Base-by-base conservation (phyloP, 2,888 invertebrate species). In the Hypsopygia costalis region DNA sequence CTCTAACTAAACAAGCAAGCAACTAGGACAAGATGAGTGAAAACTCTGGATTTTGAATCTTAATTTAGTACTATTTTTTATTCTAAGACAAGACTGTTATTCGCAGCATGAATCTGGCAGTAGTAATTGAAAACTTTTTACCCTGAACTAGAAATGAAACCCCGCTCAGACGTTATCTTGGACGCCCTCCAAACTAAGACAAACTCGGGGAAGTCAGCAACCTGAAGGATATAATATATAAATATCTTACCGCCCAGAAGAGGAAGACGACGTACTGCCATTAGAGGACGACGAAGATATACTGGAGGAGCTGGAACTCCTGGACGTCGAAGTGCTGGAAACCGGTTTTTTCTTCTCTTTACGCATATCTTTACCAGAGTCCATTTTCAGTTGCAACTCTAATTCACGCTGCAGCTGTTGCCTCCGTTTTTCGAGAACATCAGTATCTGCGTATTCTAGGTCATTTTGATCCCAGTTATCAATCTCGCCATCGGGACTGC, bases 361-460 rank as follows among this genome's bases (percentile, higher is more conserved):
- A 49, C 93, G 91, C 79, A 90, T 89, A 58, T 92, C 91, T 72
- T 93, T 93, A 58, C 66, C 68, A 52, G 86, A 90, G 65, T 94
- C 94, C 90, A 93, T 93, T 89, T 93, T 94, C 90, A 94, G 86
- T 81, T 94, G 94, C 69, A 94, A 80, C 72, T 94, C 94, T 74
- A 95, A 85, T 87, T 95, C 94, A 61, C 94, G 90, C 72, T 94
- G 94, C 63, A 95, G 85, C 67, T 94, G 92, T 67, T 92, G 92
- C 49, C 94, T 88, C 56, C 94, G 90, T 73, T 93, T 93, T 76
- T 95, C 94, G 66, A 95, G 87, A 52, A 92, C 93, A 72, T 94
- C 94, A 47, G 94, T 94, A 81, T 95, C 94, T 50, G 94, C 94
- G 86, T 94, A 94, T 73, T 94, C 94, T 80, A 95, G 77, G 82